Base-by-base conservation (phyloP, 2,888 invertebrate genomes). In the Amiota communis region DNA sequence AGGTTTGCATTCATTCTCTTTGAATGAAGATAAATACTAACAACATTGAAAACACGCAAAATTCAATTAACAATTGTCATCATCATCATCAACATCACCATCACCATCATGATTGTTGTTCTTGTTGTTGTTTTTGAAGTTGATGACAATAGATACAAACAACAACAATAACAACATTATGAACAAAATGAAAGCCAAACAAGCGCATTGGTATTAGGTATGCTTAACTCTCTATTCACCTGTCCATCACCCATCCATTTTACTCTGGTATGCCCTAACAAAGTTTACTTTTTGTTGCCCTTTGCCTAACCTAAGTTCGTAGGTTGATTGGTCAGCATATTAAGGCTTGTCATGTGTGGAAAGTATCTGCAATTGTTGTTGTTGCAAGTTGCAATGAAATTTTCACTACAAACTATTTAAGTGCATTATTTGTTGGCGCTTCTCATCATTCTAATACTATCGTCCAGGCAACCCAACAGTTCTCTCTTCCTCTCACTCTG, bases 61-160 rank as follows among this genome's bases (percentile, higher is more conserved):
- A 86, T 87, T 87, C 84, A 86, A 86, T 86, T 86, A 87, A 81
- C 86, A 86, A 82, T 86, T 87, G 86, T 85, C 75, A 76, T 36
- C 36, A 36, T 36, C 8, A 36, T 36, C 36, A 36, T 36, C 36
- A 36, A 4, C 36, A 36, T 36, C 36, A 23, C 6, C 36, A 36
- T 36, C 36, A 36, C 36, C 36, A 36, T 36, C 8, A 36, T 77
- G 74, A 75, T 72, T n/a, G 59, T 67, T 72, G 65, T 64, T 65
- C 1, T 51, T 20, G 65, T 65, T 49, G 49, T 48, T 65, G 46
- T 12, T 46, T 46, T 46, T n/a, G n/a, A 13, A 46, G 11, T 59
- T 74, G 72, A 72, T 57, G 61, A 47, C 51, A 63, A 36, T 59
- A 36, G 59, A 36, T 49, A 67, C 9, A 17, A 15, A 47, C 65